Evolutionary conservation across 2,888 invertebrate genomes (phyloP).

Genomic region (Stegana nigrithorax): DNA sequence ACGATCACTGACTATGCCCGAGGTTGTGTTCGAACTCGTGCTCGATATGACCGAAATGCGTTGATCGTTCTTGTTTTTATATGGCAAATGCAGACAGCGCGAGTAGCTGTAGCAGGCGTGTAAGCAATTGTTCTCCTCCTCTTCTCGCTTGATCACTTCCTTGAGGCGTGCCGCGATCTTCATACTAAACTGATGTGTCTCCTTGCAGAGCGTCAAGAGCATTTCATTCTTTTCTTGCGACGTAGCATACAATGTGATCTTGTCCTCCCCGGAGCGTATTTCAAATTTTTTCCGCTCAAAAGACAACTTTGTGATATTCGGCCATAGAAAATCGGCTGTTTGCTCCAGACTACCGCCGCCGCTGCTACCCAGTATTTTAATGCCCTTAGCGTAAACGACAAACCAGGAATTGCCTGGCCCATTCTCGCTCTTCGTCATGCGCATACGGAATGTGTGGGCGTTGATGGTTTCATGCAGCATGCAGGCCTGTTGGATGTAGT

Average conservation of each 20-base stretch:
- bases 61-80: constrained; percentile 80
- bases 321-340: constrained; percentile 91
- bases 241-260: constrained; percentile 89
- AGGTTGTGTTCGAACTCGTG: constrained; percentile 96
- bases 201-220: constrained; percentile 86
- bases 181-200: constrained; percentile 96
- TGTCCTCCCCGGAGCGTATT: constrained; percentile 89
- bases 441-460: constrained; percentile 87
- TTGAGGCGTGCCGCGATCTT: constrained; percentile 86
- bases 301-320: constrained; percentile 92
- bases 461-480: constrained; percentile 86
- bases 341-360: constrained; percentile 67
- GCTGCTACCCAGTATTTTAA: constrained; percentile 80
- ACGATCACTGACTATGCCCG: constrained; percentile 95
- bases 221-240: constrained; percentile 95
- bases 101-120: constrained; percentile 81
- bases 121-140: constrained; percentile 80
- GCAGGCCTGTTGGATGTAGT: constrained; percentile 91
- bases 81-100: constrained; percentile 74
- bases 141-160: constrained; percentile 85
- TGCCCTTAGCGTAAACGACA: constrained; percentile 91
- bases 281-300: constrained; percentile 98
- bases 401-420: constrained; percentile 86
- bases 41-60: constrained; percentile 91
- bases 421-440: constrained; percentile 79